Evolutionary conservation across 1,140 invertebrate genomes (phyloP), one percentile per base, ranked within the genome.

Genomic region (Nasonia giraulti): DNA sequence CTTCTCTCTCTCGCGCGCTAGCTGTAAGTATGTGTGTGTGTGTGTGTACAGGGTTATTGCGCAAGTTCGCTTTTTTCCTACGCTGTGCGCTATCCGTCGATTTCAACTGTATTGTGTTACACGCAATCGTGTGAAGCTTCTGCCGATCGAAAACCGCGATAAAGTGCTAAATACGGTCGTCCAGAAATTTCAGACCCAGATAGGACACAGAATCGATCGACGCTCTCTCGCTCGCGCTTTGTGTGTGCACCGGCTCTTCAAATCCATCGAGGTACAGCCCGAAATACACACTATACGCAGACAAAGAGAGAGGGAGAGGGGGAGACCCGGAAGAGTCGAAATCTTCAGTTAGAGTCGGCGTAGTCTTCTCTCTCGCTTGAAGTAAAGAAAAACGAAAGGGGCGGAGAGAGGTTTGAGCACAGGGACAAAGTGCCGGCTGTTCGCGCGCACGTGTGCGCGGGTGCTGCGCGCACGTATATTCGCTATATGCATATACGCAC

Each of bases 391-490:
- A 44, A 44, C 40, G 40, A 44, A 37, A 44, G 40, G 10, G 40
- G 40, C 10, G 2, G 0, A 10, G 40, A 37, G 40, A 44, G 6
- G 10, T 44, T 44, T 8, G 40, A 0, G 7, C n/a, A n/a, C 62
- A 71, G 27, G 27, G 31, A 71, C 68, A 71, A 71, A 71, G 68
- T 31, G 31, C 68, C 68, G 68, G 68, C 27, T 71, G 68, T 33
- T 27, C 8, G 73, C 66, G 73, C 23, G 47, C 17, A n/a, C 17
- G 23, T 71, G 74, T 75, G 75, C 37, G 23, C n/a, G n/a, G 2
- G 66, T 33, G 68, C 27, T 23, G 12, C 62, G 27, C 17, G 17
- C 17, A n/a, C n/a, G 55, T 55, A 23, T 74, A 47, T 62, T 71
- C 17, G 68, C 31, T 27, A 27, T 27, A 27, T 27, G 17, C 40